Base-by-base conservation (phyloP, 92 coral and sea anemone genomes). In the Meandrina meandrites region DNA sequence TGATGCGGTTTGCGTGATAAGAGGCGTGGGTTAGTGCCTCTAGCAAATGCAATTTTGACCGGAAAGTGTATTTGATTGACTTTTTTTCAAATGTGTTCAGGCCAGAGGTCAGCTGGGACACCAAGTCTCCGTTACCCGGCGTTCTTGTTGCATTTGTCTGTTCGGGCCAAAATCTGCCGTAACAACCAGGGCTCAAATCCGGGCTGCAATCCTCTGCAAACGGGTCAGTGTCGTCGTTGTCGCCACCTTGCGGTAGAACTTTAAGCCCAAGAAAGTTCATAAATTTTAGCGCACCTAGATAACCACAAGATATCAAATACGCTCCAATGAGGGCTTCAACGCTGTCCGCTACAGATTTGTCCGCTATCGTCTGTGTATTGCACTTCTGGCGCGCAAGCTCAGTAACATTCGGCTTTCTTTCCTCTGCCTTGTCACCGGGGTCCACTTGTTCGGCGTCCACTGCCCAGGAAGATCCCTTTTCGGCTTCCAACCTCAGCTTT, bases 11-110 rank as follows among this genome's bases (percentile, higher is more conserved):
- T 78, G 87, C 82, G 66, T 85, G 93, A 87, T 92, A 93, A 34
- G 99, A 92, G 1, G 99, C 98, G 69, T 97, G 99, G 30, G 96
- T 97, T 64, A 97, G 84, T 1, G 99, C 99, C 86, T 97, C 97
- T 0, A 95, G 86, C 28, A 97, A 88, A 79, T 86, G 79, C 79
- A 96, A 90, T 75, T 93, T 93, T 77, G 89, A 68, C 19, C 75
- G 87, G 86, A 97, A 97, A 4, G 64, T 75, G 92, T 97, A 97
- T 1, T 86, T 48, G 56, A 97, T 95, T 42, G 89, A 84, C 35
- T 82, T 35, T 5, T 72, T 72, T 78, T 97, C 96, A 72, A 97
- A 93, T 16, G 85, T 86, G 21, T 82, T 83, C 68, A 97, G 89
- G 82, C 93, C 94, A 45, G 90, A 82, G 28, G 56, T 82, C 81